Percentiles rank a stretch among this genome's conserved stretches.
Conservation (phyloP, 1,140 invertebrate genomes). For the Trichogramma pretiosum region DNA sequence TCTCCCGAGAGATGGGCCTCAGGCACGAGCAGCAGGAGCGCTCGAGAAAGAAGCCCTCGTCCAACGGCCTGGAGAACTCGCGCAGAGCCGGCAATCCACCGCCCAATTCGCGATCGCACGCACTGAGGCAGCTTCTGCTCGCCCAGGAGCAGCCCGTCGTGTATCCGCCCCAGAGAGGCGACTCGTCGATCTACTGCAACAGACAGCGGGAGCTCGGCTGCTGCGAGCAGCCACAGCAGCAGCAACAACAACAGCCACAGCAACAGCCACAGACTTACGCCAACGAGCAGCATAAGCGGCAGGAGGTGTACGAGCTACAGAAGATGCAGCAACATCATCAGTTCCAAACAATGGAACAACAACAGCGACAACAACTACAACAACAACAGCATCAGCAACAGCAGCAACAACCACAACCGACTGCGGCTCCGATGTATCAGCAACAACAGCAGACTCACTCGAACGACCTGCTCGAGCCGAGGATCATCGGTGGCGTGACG, state of each 20-base stretch:
- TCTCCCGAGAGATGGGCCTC: neutral
- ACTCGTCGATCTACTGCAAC: neutral
- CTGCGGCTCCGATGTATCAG: neutral
- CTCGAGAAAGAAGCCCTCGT: conserved; percentile 1
- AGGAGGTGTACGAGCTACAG: neutral
- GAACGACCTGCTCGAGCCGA: conserved; percentile 3
- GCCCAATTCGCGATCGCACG: neutral
- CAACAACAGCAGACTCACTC: neutral
- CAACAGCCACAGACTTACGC: neutral
- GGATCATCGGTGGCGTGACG: conserved; percentile 9
- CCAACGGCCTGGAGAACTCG: conserved; percentile 30
- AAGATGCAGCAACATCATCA: neutral
- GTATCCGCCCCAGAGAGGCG: neutral
- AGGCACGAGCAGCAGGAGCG: neutral
- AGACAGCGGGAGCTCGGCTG: neutral
- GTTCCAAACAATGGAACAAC: neutral
- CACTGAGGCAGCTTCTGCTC: neutral
- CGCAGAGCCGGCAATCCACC: conserved; percentile 27
- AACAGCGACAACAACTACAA: neutral
- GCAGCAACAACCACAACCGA: neutral
- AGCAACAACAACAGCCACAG: neutral
- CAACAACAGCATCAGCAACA: neutral
- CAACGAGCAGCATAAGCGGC: neutral
- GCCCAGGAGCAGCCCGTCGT: neutral
- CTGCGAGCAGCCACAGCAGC: neutral